Evolutionary conservation across 2,797 vertebrate species (phyloP).

Genomic region (Eulemur rubriventer): DNA sequence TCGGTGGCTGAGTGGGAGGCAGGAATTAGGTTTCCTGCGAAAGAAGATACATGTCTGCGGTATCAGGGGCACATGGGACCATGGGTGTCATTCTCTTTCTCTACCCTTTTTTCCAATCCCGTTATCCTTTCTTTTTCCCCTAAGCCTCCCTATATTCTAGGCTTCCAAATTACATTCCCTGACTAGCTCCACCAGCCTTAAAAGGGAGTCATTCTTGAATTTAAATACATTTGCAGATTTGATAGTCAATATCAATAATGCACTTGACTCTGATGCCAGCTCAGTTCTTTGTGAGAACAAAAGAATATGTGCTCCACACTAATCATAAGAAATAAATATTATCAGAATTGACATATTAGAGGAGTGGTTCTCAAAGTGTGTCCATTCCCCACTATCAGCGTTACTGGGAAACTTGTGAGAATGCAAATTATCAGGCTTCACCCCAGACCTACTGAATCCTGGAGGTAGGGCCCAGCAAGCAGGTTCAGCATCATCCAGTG

Average conservation of each 20-base stretch:
- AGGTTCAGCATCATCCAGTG: background rate
- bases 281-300: background rate
- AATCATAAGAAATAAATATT: background rate
- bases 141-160: background rate
- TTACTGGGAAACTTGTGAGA: background rate
- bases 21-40: background rate
- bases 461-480: background rate
- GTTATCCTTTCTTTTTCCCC: background rate
- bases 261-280: background rate
- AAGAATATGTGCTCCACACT: background rate
- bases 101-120: background rate
- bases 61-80: background rate
- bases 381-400: background rate
- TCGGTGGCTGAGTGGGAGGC: background rate
- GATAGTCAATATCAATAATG: background rate
- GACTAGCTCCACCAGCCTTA: background rate
- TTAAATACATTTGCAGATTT: background rate
- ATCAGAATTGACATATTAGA: background rate
- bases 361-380: background rate
- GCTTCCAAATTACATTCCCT: background rate
- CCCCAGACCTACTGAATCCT: background rate
- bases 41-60: background rate
- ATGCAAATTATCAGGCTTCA: background rate
- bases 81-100: background rate
- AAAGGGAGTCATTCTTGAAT: background rate